Percentiles rank a stretch among this genome's conserved stretches.
These are phyloP conservation scores for Notodonta dromedarius DNA, from an alignment of 2,888 invertebrate species.

Conservation along the genomic window DNA sequence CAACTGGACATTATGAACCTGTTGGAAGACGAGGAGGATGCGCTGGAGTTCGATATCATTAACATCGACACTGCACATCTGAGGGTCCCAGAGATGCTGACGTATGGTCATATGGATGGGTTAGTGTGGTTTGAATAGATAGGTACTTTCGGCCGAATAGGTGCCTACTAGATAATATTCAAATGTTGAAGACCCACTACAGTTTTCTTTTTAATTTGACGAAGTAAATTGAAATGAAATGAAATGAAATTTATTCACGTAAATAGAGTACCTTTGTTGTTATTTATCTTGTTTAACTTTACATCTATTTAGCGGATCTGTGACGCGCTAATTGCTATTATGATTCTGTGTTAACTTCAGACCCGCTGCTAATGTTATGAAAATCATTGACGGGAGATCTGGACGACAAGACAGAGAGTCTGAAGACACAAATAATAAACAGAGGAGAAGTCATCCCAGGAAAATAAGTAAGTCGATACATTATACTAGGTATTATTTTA, in stretches of 20 bases:
- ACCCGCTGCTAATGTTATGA: conserved; percentile 39
- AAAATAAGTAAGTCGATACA: conserved; percentile 13
- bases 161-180: too few species aligned
- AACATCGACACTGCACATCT: conserved; percentile 66
- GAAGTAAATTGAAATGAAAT: too few species aligned
- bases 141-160: too few species aligned
- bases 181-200: too few species aligned
- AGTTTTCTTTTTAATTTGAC: too few species aligned
- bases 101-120: conserved; percentile 43
- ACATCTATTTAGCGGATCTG: too few species aligned
- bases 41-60: conserved; percentile 79
- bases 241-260: too few species aligned
- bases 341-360: conserved; percentile 19
- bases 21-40: conserved; percentile 76
- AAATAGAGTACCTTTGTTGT: too few species aligned
- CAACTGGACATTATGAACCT: conserved; percentile 54
- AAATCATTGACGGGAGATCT: conserved; percentile 33
- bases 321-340: too few species aligned
- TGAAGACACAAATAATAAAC: conserved; percentile 13
- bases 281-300: too few species aligned
- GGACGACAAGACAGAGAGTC: conserved; percentile 9
- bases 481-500: neutral
- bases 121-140: conserved; percentile 20
- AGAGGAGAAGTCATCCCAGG: conserved; percentile 33
- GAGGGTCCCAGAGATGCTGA: conserved; percentile 58